Percentiles rank a stretch among this genome's conserved stretches.
Evolutionary conservation across 92 coral and sea anemone species (phyloP).

Genomic region (Montipora capitata): DNA sequence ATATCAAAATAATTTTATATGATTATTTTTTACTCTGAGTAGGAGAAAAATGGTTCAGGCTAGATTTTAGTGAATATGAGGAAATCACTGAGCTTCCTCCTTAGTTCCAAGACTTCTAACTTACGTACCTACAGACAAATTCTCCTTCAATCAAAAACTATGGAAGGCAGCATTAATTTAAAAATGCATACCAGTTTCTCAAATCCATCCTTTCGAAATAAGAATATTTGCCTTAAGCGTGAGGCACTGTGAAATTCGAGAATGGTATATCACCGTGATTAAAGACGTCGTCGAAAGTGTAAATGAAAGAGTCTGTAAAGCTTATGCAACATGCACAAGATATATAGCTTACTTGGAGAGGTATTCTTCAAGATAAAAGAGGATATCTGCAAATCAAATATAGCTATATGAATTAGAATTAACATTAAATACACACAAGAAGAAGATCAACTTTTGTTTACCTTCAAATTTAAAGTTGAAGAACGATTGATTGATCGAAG

Average conservation of each 20-base stretch:
- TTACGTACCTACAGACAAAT: too few species aligned
- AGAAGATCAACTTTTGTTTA: constrained; percentile 11
- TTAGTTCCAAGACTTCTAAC: too few species aligned
- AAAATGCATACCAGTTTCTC: neutral
- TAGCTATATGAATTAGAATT: neutral
- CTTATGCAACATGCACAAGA: neutral
- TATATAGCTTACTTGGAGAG: constrained; percentile 35
- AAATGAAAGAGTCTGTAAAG: too few species aligned
- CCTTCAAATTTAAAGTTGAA: constrained; percentile 62
- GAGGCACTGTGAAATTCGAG: neutral
- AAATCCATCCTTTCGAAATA: neutral
- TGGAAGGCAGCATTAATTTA: too few species aligned
- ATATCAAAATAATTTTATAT: neutral
- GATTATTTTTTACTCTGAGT: neutral
- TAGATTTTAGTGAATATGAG: too few species aligned
- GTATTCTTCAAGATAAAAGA: constrained; percentile 22
- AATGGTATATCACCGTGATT: neutral
- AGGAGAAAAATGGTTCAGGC: neutral
- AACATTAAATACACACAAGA: neutral
- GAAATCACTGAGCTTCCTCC: too few species aligned
- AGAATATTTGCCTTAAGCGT: neutral
- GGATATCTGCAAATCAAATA: constrained; percentile 28
- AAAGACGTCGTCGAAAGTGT: too few species aligned
- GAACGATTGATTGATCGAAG: constrained; percentile 82
- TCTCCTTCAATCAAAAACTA: too few species aligned